Conservation (phyloP, 1,140 invertebrate species). For the Pachypsylla venusta region DNA sequence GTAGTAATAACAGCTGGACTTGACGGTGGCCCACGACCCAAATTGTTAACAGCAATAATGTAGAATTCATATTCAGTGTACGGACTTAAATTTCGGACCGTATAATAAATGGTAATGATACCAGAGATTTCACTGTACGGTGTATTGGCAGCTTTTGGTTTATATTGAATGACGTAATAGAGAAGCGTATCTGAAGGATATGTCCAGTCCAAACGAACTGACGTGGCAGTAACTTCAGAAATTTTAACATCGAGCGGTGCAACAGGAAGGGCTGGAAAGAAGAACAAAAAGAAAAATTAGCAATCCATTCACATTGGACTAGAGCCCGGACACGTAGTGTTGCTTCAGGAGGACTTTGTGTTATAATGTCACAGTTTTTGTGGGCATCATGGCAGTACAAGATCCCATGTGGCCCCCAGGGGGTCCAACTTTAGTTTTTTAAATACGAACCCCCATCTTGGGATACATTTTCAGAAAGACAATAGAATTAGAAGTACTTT, state of each 20-base stretch:
- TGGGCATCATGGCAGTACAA: too few species aligned
- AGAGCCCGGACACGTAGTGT: too few species aligned
- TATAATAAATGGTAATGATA: slow-evolving; percentile 83
- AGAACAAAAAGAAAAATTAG: background rate
- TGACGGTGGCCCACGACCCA: slow-evolving; percentile 77
- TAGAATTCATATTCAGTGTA: slow-evolving; percentile 96
- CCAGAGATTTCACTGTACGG: slow-evolving; percentile 78
- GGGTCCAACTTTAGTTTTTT: too few species aligned
- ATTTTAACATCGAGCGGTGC: slow-evolving; percentile 73
- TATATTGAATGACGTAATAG: slow-evolving; percentile 92
- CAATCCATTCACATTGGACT: background rate
- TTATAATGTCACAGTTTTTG: too few species aligned
- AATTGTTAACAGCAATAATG: slow-evolving; percentile 84
- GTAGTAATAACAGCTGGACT: slow-evolving; percentile 76
- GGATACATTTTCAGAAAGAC: too few species aligned
- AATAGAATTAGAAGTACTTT: too few species aligned
- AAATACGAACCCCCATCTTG: too few species aligned
- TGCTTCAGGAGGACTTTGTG: too few species aligned
- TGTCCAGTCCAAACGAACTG: slow-evolving; percentile 78
- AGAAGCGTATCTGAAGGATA: slow-evolving; percentile 74
- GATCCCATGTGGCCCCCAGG: too few species aligned
- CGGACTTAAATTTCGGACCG: slow-evolving; percentile 71
- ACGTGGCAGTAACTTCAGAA: slow-evolving; percentile 83
- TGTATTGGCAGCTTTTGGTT: slow-evolving; percentile 69
- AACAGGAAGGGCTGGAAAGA: slow-evolving; percentile 60